Percentiles rank a stretch among this genome's conserved stretches.
Conservation (phyloP, 1,140 invertebrate species). For the Bursaphelenchus mucronatus region DNA sequence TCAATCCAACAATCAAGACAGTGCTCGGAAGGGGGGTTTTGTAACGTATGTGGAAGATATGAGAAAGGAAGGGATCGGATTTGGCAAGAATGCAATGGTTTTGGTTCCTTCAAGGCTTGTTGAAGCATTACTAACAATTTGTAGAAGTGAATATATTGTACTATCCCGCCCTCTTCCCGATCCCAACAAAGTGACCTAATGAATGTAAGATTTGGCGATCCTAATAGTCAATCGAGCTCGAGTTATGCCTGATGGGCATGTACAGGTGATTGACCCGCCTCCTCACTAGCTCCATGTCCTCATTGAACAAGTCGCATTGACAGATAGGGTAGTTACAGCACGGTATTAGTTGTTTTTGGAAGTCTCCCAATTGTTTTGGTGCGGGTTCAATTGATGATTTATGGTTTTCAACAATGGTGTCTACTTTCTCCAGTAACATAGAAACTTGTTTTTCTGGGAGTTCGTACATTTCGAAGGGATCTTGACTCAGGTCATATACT, state of each 20-base stretch:
- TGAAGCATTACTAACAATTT: too few relatives aligned
- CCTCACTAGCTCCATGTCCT: slow-evolving; percentile 26
- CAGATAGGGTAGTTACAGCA: slow-evolving; percentile 50
- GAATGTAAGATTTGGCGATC: too few relatives aligned
- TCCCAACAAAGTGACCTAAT: too few relatives aligned
- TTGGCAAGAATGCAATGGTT: too few relatives aligned
- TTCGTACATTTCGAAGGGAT: slow-evolving; percentile 54
- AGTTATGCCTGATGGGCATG: background rate
- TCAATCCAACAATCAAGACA: too few relatives aligned
- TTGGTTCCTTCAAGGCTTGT: too few relatives aligned
- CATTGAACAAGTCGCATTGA: slow-evolving; percentile 41
- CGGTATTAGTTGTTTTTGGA: slow-evolving; percentile 32
- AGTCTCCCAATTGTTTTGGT: slow-evolving; percentile 38
- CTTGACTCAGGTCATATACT: slow-evolving; percentile 48
- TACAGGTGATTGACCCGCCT: slow-evolving; percentile 25
- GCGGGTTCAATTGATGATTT: slow-evolving; percentile 29
- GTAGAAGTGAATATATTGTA: too few relatives aligned
- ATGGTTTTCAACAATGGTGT: slow-evolving; percentile 27
- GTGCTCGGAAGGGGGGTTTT: too few relatives aligned
- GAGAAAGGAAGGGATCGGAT: too few relatives aligned
- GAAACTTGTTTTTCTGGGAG: slow-evolving; percentile 23
- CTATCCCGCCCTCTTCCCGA: too few relatives aligned
- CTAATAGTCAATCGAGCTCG: background rate
- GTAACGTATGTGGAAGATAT: too few relatives aligned
- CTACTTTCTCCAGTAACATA: slow-evolving; percentile 21